Evolutionary conservation across 2,113 vertebrate genomes (phyloP).

Genomic region (Lophura nycthemera): DNA sequence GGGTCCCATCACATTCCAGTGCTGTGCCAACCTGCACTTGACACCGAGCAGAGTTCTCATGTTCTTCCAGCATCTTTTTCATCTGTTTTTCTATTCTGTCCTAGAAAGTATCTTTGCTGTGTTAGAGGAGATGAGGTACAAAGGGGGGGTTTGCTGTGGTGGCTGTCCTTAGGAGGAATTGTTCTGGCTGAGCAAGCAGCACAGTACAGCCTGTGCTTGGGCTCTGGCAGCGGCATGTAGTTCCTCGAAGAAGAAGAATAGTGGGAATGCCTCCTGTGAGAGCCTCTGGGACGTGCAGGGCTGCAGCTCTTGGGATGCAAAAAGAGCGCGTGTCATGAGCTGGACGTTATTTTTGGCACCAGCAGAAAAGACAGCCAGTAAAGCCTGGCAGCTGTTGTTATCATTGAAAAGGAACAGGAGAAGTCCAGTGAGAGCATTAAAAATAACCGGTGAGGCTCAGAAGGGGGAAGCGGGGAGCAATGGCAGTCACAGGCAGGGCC

Average conservation of each 20-base stretch:
- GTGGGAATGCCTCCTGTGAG: neutral
- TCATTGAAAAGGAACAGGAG: neutral
- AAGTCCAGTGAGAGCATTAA: neutral
- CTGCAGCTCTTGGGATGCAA: neutral
- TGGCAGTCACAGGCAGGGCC: neutral
- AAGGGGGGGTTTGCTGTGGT: rapidly evolving
- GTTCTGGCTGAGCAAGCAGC: neutral
- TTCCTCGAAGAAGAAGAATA: neutral
- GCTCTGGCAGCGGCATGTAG: neutral
- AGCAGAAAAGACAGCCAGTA: neutral
- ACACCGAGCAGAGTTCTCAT: neutral
- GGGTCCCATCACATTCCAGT: rapidly evolving
- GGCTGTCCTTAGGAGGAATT: neutral
- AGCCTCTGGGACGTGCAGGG: neutral
- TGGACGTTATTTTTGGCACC: neutral
- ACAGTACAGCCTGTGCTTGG: neutral
- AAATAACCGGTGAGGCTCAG: neutral
- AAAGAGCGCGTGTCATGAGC: rapidly evolving
- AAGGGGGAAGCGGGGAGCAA: neutral
- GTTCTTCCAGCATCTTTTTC: neutral
- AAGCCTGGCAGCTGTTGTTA: neutral
- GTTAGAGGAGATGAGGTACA: too few relatives aligned
- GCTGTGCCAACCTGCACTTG: rapidly evolving
- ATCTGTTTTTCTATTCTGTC: neutral
- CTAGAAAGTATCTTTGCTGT: neutral